Conservation (phyloP, 2,113 vertebrate genomes). For the Morone chrysops region DNA sequence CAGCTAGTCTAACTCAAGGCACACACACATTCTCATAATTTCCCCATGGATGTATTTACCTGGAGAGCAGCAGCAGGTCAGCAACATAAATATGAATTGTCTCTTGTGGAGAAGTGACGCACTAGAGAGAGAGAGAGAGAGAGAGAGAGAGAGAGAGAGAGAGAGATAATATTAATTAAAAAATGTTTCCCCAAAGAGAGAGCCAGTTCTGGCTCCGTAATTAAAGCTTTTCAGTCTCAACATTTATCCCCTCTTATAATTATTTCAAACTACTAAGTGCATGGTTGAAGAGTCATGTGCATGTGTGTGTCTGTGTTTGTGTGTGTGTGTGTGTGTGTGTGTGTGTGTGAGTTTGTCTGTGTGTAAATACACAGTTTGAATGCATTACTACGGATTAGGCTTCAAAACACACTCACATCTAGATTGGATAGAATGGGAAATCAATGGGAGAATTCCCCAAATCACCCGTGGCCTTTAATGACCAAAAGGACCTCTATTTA, state of each 20-base stretch:
- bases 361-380: conserved; percentile 32
- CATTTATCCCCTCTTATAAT: conserved; percentile 77
- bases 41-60: conserved; percentile 49
- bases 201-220: conserved; percentile 67
- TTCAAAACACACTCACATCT: conserved; percentile 42
- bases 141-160: neutral
- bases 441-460: conserved; percentile 44
- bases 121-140: conserved; percentile 2
- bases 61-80: conserved; percentile 52
- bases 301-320: neutral
- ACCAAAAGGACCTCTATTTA: conserved; percentile 13
- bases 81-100: conserved; percentile 31
- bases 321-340: neutral
- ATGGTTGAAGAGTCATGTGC: conserved; percentile 43
- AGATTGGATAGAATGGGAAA: conserved; percentile 43
- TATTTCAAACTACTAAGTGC: conserved; percentile 75
- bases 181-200: conserved; percentile 77
- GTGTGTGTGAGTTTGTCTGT: neutral
- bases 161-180: conserved; percentile 79
- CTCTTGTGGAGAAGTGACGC: conserved; percentile 17
- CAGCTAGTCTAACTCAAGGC: neutral
- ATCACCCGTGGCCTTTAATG: conserved; percentile 24
- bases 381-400: conserved; percentile 59
- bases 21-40: conserved; percentile 26
- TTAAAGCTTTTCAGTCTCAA: conserved; percentile 79